Evolutionary conservation across 2,113 vertebrate genomes (phyloP), one percentile per base, ranked within the genome.

Genomic region (Diadophis punctatus): DNA sequence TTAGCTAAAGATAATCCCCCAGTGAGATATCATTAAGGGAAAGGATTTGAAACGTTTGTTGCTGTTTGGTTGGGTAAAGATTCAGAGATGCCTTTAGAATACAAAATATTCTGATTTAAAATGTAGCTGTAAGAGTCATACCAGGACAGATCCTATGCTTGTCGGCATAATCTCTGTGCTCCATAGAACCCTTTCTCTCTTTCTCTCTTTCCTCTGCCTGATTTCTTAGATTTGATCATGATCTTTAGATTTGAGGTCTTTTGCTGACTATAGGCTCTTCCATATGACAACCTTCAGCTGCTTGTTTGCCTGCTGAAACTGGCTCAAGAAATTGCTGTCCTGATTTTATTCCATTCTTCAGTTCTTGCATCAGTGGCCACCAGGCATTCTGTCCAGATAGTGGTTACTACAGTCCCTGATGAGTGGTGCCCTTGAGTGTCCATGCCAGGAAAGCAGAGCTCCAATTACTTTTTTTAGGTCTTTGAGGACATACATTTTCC

Each of bases 41-140:
- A 56, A 92, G 68, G 34, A 51, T 89, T 55, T 84, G 43, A 84
- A 89, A 87, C 51, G 55, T 55, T 80, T 85, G 43, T 85, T 92
- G 55, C 52, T 49, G 43, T 39, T 43, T 84, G 43, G 51, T 52
- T 84, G 52, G 52, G 11, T 39, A 80, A 89, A 84, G 63, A 89
- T 58, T 89, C 52, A 48, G 39, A 85, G 87, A 92, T 84, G 53
- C 63, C 56, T 85, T 46, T 51, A 11, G 91, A 92, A 92, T 92
- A 58, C 68, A 85, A 58, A 89, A 56, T 58, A 22, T 14, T 85
- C 25, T 39, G 16, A 55, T 27, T 68, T 16, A 88, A 56, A 85
- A 84, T 89, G 30, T 68, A 89, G 51, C 87, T 92, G 91, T 52
- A 58, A 92, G 30, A 85, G 14, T 84, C 63, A 80, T 39, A 87